phyloP scores from a whole-genome alignment of 2,797 vertebrate genomes.

The Scleropages formosus region DNA sequence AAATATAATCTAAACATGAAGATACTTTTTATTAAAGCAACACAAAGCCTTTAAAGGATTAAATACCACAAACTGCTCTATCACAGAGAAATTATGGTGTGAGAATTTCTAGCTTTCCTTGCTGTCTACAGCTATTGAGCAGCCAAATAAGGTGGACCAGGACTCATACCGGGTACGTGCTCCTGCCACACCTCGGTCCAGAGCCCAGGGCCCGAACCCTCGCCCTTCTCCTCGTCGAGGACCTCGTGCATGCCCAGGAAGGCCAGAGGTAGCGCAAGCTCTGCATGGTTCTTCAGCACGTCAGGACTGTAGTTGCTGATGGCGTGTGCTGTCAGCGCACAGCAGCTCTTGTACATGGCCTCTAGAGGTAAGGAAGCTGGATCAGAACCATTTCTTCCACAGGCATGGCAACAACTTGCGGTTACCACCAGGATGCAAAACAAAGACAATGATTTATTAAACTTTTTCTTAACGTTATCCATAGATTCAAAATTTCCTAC shows the following conservation, averaged over 20 bases:
- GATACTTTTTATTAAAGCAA: too few species aligned
- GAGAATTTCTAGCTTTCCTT: background rate
- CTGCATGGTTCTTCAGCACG: conserved; percentile 87
- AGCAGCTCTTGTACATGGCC: conserved; percentile 81
- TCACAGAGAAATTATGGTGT: background rate
- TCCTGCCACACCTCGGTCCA: conserved; percentile 98
- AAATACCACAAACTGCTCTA: background rate
- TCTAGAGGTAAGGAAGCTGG: conserved; percentile 62
- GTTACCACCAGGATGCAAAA: too few species aligned
- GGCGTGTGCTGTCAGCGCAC: conserved; percentile 84
- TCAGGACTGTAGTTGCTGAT: conserved; percentile 96
- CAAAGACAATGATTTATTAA: too few species aligned
- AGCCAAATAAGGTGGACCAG: background rate
- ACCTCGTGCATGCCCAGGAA: conserved; percentile 97
- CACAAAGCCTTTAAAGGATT: too few species aligned
- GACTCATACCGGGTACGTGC: conserved; percentile 85
- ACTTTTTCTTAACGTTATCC: background rate
- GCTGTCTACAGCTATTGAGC: background rate
- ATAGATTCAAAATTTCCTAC: conserved; percentile 52
- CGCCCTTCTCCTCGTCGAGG: conserved; percentile 82
- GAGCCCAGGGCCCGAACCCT: conserved; percentile 79
- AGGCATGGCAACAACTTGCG: background rate
- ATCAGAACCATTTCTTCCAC: background rate
- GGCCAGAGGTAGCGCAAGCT: conserved; percentile 83
- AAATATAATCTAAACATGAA: background rate